Conservation (phyloP, 2,113 vertebrate genomes). For the Bucco capensis region DNA sequence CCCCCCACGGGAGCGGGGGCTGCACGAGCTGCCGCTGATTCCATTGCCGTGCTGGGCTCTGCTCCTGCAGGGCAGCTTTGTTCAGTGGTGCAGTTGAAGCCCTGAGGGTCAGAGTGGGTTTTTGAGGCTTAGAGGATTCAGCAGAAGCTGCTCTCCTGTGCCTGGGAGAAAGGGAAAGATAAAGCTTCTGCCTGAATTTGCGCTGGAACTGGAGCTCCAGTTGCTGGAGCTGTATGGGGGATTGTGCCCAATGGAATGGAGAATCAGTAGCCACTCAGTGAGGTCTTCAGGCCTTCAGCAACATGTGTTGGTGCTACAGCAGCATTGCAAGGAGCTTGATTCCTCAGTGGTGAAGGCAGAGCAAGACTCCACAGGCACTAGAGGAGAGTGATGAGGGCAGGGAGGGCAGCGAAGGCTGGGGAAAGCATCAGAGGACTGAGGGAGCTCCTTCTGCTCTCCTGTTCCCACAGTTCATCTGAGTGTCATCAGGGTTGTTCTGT, state of each 20-base stretch:
- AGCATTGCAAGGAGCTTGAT: accelerated
- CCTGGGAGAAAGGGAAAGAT: accelerated
- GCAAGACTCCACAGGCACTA: accelerated
- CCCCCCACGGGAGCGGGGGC: not conserved
- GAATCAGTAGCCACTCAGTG: accelerated
- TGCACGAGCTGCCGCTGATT: accelerated
- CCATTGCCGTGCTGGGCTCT: accelerated
- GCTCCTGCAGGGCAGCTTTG: no score
- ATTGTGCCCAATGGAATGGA: accelerated
- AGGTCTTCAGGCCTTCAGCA: not conserved
- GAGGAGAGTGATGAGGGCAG: no score
- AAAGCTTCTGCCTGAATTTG: accelerated
- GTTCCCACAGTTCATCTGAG: not conserved
- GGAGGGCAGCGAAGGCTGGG: not conserved
- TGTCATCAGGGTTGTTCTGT: not conserved
- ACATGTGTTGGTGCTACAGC: accelerated
- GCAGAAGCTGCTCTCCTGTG: not conserved
- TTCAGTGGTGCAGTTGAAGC: no score
- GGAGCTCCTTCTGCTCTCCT: not conserved
- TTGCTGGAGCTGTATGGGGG: accelerated
- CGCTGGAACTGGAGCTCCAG: no score
- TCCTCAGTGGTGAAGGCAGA: accelerated
- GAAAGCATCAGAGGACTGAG: accelerated
- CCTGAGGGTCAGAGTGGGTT: no score
- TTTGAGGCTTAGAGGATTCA: not conserved